Percentiles rank a stretch among this genome's conserved stretches.
phyloP scores from a whole-genome alignment of 1,140 invertebrate species.

The Pectinophora gossypiella region DNA sequence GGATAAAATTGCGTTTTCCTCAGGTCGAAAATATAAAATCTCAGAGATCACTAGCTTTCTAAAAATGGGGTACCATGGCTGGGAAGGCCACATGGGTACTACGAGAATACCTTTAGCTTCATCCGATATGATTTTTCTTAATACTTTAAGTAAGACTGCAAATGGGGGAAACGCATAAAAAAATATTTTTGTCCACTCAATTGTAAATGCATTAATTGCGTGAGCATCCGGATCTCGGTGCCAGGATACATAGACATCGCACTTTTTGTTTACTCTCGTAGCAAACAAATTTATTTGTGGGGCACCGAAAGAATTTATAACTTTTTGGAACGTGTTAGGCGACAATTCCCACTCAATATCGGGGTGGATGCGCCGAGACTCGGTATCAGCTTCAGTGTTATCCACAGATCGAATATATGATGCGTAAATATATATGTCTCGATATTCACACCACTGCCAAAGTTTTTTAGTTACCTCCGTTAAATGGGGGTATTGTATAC shows the following conservation, averaged over 20 bases:
- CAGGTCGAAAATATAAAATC: neutral
- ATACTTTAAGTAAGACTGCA: conserved; percentile 20
- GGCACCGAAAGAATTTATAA: conserved; percentile 15
- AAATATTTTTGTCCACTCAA: conserved; percentile 21
- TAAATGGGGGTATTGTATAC: conserved; percentile 20
- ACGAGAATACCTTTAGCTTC: conserved; percentile 24
- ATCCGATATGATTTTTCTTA: conserved; percentile 29
- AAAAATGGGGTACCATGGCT: conserved; percentile 7
- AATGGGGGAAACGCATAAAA: conserved; percentile 45
- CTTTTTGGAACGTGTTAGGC: conserved; percentile 11
- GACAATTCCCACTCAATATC: conserved; percentile 19
- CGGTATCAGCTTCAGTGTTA: conserved; percentile 27
- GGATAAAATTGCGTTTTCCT: neutral
- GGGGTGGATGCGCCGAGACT: conserved; percentile 17
- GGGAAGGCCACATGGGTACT: conserved; percentile 28
- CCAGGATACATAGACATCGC: conserved; percentile 27
- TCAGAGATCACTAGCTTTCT: too few species aligned
- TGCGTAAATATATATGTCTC: conserved; percentile 24
- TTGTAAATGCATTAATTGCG: conserved; percentile 34
- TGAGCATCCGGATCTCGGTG: conserved; percentile 17
- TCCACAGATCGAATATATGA: conserved; percentile 25
- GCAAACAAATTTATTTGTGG: conserved; percentile 24
- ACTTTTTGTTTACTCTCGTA: conserved; percentile 30
- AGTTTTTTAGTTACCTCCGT: conserved; percentile 21
- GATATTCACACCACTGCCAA: conserved; percentile 34